These are phyloP conservation scores for Cyprinodon diabolis DNA, from an alignment of 2,797 vertebrate species.

Conservation along the genomic window DNA sequence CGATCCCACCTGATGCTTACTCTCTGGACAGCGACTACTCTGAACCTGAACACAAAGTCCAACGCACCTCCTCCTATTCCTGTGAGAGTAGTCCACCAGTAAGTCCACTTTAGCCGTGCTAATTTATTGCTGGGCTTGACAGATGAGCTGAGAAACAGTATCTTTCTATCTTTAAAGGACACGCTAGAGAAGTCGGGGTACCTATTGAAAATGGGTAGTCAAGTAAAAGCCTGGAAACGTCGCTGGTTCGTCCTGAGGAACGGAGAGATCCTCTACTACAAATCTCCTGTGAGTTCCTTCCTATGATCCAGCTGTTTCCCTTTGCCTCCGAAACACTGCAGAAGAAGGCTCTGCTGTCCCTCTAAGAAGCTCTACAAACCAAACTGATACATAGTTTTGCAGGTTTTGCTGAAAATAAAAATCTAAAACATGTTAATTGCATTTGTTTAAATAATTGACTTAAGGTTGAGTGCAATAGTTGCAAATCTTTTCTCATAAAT, in stretches of 20 bases:
- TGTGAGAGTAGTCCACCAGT: constrained; percentile 85
- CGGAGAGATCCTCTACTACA: constrained; percentile 94
- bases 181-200: constrained; percentile 94
- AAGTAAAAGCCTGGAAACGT: constrained; percentile 93
- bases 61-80: constrained; percentile 92
- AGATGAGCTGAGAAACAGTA: neutral
- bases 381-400: neutral
- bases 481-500: neutral
- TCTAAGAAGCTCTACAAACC: neutral
- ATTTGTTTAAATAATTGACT: neutral
- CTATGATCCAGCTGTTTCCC: constrained; percentile 25
- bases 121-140: too few species aligned
- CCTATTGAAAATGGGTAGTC: constrained; percentile 94
- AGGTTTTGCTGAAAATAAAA: neutral
- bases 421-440: neutral
- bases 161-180: constrained; percentile 78
- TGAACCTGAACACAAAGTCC: constrained; percentile 94
- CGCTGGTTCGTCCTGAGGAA: constrained; percentile 96
- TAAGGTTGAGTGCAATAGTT: neutral
- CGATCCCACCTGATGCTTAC: constrained; percentile 93
- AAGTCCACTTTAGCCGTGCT: constrained; percentile 41
- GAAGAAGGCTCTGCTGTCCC: constrained; percentile 5
- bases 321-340: constrained; percentile 42
- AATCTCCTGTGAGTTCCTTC: constrained; percentile 89
- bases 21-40: constrained; percentile 94